Evolutionary conservation across 2,797 vertebrate genomes (phyloP).

Genomic region (Ctenosaura bakeri): DNA sequence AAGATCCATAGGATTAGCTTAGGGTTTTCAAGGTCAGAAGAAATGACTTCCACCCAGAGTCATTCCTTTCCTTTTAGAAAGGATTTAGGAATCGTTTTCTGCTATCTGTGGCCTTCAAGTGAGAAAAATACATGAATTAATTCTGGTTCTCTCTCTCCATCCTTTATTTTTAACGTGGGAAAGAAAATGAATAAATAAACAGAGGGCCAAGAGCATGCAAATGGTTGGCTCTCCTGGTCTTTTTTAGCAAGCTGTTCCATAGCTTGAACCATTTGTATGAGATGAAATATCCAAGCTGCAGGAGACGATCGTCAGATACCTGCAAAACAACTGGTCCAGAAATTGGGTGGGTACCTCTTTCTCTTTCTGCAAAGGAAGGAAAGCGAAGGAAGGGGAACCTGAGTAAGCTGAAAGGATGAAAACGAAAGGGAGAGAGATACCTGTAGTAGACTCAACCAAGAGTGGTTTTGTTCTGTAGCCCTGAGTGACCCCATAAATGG

Average conservation of each 20-base stretch:
- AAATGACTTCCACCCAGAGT: background rate
- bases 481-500: constrained; percentile 86
- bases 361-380: background rate
- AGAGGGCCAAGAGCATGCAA: background rate
- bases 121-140: background rate
- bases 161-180: background rate
- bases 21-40: background rate
- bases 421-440: constrained; percentile 78
- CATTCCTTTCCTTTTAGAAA: background rate
- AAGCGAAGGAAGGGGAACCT: background rate
- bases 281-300: background rate
- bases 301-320: background rate
- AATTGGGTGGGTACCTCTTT: background rate
- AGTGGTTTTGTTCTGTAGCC: constrained; percentile 85
- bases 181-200: no score
- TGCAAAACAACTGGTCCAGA: background rate
- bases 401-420: background rate
- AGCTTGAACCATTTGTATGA: background rate
- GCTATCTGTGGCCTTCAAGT: background rate
- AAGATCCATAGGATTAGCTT: background rate
- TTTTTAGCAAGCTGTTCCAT: constrained; percentile 29
- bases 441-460: constrained; percentile 89
- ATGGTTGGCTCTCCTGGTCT: background rate
- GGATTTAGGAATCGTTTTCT: background rate
- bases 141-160: background rate